Evolutionary conservation across 1,140 invertebrate genomes (phyloP).

Genomic region (Drosophila cardini): DNA sequence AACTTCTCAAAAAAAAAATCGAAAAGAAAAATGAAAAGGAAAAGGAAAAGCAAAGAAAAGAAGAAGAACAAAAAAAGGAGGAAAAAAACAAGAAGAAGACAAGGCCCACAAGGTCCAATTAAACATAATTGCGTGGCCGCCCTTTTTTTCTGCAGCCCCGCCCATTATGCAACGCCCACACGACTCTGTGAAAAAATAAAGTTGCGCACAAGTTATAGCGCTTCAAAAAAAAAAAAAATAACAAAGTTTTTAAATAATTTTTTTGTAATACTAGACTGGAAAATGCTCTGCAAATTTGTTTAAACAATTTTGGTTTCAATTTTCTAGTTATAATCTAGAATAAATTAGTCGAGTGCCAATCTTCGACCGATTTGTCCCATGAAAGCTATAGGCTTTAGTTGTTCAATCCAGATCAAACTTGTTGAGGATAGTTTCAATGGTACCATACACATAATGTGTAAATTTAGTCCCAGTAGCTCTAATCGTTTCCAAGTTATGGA

Average conservation of each 20-base stretch:
- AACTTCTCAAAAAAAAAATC: conserved; percentile 11
- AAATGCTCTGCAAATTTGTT: conserved; percentile 19
- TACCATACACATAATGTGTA: too few species aligned
- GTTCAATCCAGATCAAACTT: too few species aligned
- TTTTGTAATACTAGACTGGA: conserved; percentile 6
- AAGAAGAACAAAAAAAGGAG: background rate
- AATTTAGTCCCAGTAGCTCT: too few species aligned
- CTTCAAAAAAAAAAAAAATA: conserved; percentile 15
- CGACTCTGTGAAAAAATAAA: conserved; percentile 21
- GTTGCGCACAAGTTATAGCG: conserved; percentile 44
- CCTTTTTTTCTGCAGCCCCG: conserved; percentile 17
- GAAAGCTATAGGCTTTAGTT: too few species aligned
- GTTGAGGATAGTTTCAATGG: too few species aligned
- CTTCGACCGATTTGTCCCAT: too few species aligned
- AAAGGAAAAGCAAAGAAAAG: conserved; percentile 44
- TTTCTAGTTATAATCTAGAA: too few species aligned
- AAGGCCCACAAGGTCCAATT: conserved; percentile 73
- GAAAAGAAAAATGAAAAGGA: background rate
- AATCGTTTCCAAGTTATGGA: too few species aligned
- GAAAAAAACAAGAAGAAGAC: conserved; percentile 47
- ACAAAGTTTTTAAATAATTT: background rate
- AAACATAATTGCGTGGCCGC: conserved; percentile 68
- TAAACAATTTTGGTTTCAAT: too few species aligned
- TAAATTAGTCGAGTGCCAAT: too few species aligned
- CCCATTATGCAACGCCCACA: conserved; percentile 27